Percentiles rank a stretch among this genome's conserved stretches.
These are phyloP conservation scores for Lepidurus apus DNA, from an alignment of 1,140 invertebrate species.

Conservation along the genomic window DNA sequence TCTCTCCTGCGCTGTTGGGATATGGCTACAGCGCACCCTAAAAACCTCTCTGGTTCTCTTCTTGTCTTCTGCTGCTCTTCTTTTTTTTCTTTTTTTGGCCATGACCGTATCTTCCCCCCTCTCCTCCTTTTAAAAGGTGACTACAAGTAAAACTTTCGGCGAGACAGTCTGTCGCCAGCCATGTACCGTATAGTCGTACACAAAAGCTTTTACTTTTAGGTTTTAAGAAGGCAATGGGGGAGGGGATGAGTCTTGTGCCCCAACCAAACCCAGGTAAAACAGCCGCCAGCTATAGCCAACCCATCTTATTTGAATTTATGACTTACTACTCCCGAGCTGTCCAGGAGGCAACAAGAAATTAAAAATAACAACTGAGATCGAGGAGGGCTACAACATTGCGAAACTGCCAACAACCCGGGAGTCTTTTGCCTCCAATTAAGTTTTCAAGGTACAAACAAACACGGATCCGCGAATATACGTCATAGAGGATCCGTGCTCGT, in stretches of 20 bases:
- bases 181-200: not conserved
- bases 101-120: not conserved
- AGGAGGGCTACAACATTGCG: not conserved
- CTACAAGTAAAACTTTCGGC: constrained; percentile 9
- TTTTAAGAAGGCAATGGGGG: not conserved
- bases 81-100: not conserved
- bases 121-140: constrained; percentile 9
- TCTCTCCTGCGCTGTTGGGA: not conserved
- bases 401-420: not conserved
- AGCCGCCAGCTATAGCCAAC: not conserved
- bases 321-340: constrained; percentile 7
- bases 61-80: not conserved
- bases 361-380: not conserved
- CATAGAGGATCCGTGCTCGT: not conserved
- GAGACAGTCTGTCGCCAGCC: constrained; percentile 16
- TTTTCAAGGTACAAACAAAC: not conserved
- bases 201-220: constrained; percentile 15
- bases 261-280: not conserved
- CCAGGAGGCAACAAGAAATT: constrained; percentile 10
- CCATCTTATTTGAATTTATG: constrained; percentile 11
- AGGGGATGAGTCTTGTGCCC: not conserved
- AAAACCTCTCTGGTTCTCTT: not conserved
- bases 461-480: not conserved
- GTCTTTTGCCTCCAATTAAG: not conserved
- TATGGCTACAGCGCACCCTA: constrained; percentile 4